phyloP scores from a whole-genome alignment of 2,797 vertebrate genomes.

The Amblyraja radiata region DNA sequence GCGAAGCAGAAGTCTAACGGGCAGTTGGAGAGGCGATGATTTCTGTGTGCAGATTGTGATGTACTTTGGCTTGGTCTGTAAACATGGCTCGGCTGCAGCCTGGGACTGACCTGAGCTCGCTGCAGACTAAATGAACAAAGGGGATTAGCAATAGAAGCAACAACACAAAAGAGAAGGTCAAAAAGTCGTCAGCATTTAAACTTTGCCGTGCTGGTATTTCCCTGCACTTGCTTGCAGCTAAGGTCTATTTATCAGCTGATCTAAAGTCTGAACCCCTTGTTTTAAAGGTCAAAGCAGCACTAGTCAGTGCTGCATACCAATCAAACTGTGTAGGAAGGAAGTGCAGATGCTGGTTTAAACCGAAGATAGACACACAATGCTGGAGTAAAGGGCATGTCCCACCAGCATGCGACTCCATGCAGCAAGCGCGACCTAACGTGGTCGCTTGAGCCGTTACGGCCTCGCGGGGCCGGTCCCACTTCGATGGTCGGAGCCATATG shows the following conservation, averaged over 20 bases:
- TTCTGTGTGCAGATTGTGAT: not conserved
- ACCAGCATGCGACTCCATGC: no score
- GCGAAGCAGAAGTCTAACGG: no score
- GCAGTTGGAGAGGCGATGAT: not conserved
- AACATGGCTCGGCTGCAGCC: not conserved
- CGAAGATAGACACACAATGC: no score
- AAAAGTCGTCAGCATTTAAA: not conserved
- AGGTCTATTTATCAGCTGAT: not conserved
- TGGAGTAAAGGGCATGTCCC: no score
- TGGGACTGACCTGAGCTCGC: not conserved
- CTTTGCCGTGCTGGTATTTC: not conserved
- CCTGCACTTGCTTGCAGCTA: not conserved
- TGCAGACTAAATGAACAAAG: not conserved
- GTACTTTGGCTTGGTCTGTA: not conserved
- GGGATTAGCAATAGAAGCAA: constrained; percentile 1
- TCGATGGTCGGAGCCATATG: no score
- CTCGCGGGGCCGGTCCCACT: no score
- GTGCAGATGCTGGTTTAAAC: no score
- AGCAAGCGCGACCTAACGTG: no score
- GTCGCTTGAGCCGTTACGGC: no score
- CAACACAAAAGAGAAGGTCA: constrained; percentile 20
- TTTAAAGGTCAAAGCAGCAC: constrained; percentile 25
- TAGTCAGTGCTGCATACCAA: not conserved
- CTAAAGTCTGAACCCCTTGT: not conserved
- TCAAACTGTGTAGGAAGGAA: no score